Conservation (phyloP, 2,113 vertebrate species). For the Ia io region DNA sequence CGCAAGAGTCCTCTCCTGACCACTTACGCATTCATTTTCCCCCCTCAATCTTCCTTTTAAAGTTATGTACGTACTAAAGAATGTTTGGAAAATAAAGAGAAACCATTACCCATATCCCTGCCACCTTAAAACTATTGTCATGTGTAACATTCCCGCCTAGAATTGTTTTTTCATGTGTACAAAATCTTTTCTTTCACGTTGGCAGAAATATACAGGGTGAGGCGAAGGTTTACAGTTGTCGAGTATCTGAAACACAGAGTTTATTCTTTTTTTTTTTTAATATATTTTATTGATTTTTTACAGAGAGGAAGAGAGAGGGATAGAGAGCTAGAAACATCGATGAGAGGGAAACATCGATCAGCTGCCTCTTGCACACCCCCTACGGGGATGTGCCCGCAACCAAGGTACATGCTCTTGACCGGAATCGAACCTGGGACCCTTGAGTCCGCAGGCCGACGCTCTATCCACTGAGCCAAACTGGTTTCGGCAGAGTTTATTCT, state of each 20-base stretch:
- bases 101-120: not conserved
- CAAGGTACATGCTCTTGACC: no score
- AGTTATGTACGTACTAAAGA: not conserved
- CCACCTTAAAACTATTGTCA: not conserved
- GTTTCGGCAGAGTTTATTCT: not conserved
- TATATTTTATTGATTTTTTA: no score
- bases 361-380: no score
- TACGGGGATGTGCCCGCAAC: no score
- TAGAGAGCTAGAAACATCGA: no score
- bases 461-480: no score
- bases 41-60: not conserved
- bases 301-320: no score
- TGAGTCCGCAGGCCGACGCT: no score
- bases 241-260: not conserved
- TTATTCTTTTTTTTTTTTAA: no score
- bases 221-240: not conserved
- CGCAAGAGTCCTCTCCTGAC: not conserved
- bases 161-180: not conserved
- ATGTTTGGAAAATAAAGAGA: slow-evolving; percentile 16
- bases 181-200: not conserved
- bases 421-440: no score
- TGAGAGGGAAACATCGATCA: no score
- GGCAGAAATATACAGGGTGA: not conserved
- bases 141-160: not conserved
- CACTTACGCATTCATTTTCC: not conserved